These are phyloP conservation scores for Arenaria interpres DNA, from an alignment of 2,113 vertebrate species.

Conservation along the genomic window DNA sequence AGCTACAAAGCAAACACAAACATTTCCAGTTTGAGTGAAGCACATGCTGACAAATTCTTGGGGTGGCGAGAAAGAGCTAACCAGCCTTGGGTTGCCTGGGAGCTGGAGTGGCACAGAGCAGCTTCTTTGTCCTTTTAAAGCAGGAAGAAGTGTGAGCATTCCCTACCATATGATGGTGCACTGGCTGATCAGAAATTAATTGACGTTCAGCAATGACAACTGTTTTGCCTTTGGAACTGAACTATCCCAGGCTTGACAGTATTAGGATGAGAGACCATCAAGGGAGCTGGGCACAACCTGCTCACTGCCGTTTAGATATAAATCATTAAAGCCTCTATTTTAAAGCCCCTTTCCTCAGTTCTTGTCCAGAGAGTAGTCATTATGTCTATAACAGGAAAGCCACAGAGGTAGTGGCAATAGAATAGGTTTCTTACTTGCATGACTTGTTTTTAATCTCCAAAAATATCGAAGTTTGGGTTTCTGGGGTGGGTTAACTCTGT, in stretches of 20 bases:
- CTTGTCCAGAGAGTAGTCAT: neutral
- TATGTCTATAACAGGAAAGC: neutral
- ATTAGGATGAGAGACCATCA: neutral
- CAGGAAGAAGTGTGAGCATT: neutral
- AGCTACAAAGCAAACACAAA: fast-evolving
- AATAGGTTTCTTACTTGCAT: neutral
- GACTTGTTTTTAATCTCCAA: neutral
- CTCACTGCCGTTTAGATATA: neutral
- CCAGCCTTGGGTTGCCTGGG: neutral
- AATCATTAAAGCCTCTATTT: neutral
- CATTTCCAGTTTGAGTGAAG: neutral
- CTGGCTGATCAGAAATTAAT: neutral
- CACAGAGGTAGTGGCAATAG: neutral
- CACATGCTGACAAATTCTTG: neutral
- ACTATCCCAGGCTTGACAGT: neutral
- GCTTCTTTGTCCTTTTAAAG: neutral
- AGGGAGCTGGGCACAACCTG: neutral
- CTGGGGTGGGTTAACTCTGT: neutral
- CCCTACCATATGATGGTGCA: neutral
- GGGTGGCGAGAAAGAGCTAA: neutral
- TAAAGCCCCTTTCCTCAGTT: neutral
- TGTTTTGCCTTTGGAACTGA: neutral
- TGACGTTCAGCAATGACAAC: neutral
- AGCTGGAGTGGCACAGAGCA: neutral
- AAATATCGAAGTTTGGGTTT: neutral